phyloP scores from a whole-genome alignment of 2,113 vertebrate species.

The Ammodytes marinus region DNA sequence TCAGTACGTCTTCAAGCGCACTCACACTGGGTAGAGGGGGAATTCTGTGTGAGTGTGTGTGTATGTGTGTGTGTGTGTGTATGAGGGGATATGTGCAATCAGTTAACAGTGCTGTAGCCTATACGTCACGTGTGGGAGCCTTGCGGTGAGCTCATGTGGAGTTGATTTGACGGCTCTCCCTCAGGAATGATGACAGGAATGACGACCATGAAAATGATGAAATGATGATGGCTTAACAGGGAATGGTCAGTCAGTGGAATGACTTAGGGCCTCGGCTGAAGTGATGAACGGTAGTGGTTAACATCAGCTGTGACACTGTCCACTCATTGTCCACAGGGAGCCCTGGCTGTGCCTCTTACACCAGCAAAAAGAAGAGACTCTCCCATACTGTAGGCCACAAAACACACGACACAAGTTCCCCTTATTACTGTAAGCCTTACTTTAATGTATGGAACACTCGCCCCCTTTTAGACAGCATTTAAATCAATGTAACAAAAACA shows the following conservation, averaged over 20 bases:
- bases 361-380: neutral
- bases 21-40: constrained; percentile 3
- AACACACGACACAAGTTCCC: neutral
- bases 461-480: neutral
- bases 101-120: constrained; percentile 12
- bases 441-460: neutral
- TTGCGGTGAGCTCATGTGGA: constrained; percentile 35
- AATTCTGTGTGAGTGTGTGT: constrained; percentile 6
- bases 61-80: neutral
- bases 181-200: constrained; percentile 33
- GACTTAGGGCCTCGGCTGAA: constrained; percentile 31
- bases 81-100: neutral
- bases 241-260: constrained; percentile 53
- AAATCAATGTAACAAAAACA: neutral
- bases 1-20: constrained; percentile 32
- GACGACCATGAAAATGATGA: constrained; percentile 43
- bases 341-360: neutral
- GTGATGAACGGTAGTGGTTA: constrained; percentile 37
- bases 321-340: neutral
- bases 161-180: constrained; percentile 19
- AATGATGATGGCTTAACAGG: constrained; percentile 43
- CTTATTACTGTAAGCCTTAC: neutral
- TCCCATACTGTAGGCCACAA: neutral
- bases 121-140: constrained; percentile 13
- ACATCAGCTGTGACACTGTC: constrained; percentile 13